Conservation (phyloP, 2,888 invertebrate genomes). For the Macrophya alboannulata region DNA sequence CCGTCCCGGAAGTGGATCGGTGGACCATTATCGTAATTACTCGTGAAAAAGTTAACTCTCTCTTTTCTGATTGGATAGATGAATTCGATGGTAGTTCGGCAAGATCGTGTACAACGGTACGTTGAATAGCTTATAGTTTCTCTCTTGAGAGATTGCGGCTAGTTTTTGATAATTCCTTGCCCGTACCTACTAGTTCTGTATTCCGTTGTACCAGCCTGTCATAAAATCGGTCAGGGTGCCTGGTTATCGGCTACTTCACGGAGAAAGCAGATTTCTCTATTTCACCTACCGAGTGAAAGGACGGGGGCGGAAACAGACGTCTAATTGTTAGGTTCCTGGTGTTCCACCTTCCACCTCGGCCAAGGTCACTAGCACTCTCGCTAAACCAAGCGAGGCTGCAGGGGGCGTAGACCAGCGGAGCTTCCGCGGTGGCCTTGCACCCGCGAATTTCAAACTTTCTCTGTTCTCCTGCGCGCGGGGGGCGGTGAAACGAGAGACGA, state of each 20-base stretch:
- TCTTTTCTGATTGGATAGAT: background rate
- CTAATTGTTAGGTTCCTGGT: conserved; percentile 22
- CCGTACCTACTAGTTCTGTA: conserved; percentile 37
- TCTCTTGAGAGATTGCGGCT: background rate
- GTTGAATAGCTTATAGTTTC: background rate
- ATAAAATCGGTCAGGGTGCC: conserved; percentile 44
- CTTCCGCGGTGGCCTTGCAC: conserved; percentile 76
- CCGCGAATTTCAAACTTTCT: conserved; percentile 78
- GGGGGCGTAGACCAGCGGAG: conserved; percentile 46
- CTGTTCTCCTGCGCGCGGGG: conserved; percentile 71
- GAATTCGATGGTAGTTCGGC: background rate
- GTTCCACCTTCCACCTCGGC: conserved; percentile 51
- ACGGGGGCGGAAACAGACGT: conserved; percentile 50
- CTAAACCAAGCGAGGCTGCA: conserved; percentile 2
- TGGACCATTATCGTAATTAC: conserved; percentile 48
- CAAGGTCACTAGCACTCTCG: conserved; percentile 49
- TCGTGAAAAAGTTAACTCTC: conserved; percentile 22
- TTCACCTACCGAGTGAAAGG: conserved; percentile 27
- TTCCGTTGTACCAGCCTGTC: conserved; percentile 25
- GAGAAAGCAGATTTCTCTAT: conserved; percentile 54
- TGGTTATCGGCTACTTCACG: conserved; percentile 32
- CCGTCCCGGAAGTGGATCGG: conserved; percentile 21
- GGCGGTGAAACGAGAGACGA: conserved; percentile 43
- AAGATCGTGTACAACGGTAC: background rate
- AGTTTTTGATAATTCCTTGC: conserved; percentile 42